Evolutionary conservation across 2,888 invertebrate species (phyloP), one percentile per base, ranked within the genome.

Genomic region (Xestia sexstrigata): DNA sequence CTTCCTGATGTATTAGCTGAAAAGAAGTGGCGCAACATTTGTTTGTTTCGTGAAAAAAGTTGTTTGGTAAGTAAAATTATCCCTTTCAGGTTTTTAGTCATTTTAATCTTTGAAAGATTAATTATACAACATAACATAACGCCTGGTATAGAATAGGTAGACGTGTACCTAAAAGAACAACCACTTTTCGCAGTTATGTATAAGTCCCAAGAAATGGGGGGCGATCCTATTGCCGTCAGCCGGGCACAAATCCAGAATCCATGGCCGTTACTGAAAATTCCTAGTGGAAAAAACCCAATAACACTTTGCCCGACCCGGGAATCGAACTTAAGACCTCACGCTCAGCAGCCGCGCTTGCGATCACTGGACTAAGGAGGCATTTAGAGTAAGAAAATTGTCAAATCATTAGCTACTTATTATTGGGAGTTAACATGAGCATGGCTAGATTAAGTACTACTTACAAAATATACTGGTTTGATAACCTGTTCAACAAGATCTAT

Each of bases 401-500:
- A 78, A 52, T 17, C 2, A 65, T 35, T 45, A 20, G 11, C 8
- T 26, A 26, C 17, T 17, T 60, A 39, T 23, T 39, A 47, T 45
- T 42, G 17, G 30, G 13, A 11, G 7, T 39, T 13, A n/a, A 15
- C 15, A 6, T 35, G 23, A 30, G 20, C 15, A 49, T 60, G 83
- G 0, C n/a, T 58, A 23, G 23, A 52, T 65, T 82, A 66, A 7
- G 65, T 52, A n/a, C n/a, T n/a, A n/a, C n/a, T n/a, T n/a, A n/a
- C n/a, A n/a, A n/a, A n/a, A n/a, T n/a, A n/a, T n/a, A 60, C 66
- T 8, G 47, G 60, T 83, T 60, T 60, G 42, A 30, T 47, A 81
- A 69, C 75, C 63, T 20, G 75, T 65, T 71, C 23, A 68, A 65
- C 63, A 8, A 26, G 68, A 52, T 65, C 80, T 69, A 79, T 84